Evolutionary conservation across 2,797 vertebrate genomes (phyloP).

Genomic region (Gadopsis bispinosus): DNA sequence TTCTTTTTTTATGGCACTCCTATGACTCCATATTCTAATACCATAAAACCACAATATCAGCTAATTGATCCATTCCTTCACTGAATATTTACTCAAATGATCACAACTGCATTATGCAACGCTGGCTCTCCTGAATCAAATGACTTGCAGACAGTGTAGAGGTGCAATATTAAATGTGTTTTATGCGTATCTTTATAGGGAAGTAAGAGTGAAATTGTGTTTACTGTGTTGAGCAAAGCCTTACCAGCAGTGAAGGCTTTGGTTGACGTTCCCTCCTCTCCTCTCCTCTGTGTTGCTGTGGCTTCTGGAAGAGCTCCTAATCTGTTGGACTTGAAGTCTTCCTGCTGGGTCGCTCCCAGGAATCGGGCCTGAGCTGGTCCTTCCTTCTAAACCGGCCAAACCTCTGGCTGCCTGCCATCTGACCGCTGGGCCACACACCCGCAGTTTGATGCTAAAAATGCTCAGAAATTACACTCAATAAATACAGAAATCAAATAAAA

Average conservation of each 20-base stretch:
- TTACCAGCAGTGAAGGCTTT: slow-evolving; percentile 13
- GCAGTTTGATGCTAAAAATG: slow-evolving; percentile 80
- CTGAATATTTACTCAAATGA: slow-evolving; percentile 8
- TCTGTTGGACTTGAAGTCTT: slow-evolving; percentile 58
- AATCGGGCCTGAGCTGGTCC: slow-evolving; percentile 54
- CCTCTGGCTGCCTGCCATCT: slow-evolving; percentile 77
- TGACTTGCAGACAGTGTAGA: slow-evolving; percentile 21
- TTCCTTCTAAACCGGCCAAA: slow-evolving; percentile 69
- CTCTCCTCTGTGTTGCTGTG: slow-evolving; percentile 37
- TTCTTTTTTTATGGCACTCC: too few relatives aligned
- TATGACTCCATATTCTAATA: too few relatives aligned
- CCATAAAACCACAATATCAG: neutral
- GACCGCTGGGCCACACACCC: slow-evolving; percentile 70
- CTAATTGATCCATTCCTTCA: neutral
- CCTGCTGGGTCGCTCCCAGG: slow-evolving; percentile 57
- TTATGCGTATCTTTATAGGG: slow-evolving; percentile 28
- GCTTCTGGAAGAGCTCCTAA: slow-evolving; percentile 62
- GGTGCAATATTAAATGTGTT: slow-evolving; percentile 21
- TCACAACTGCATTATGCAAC: slow-evolving; percentile 7
- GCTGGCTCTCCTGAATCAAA: slow-evolving; percentile 25
- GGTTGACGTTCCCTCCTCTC: neutral
- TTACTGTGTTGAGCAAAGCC: slow-evolving; percentile 37
- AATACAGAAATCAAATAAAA: slow-evolving; percentile 85
- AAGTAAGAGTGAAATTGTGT: slow-evolving; percentile 26
- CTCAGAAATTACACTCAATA: slow-evolving; percentile 80